Conservation (phyloP, 2,888 invertebrate species). For the Ethmia dodecea region DNA sequence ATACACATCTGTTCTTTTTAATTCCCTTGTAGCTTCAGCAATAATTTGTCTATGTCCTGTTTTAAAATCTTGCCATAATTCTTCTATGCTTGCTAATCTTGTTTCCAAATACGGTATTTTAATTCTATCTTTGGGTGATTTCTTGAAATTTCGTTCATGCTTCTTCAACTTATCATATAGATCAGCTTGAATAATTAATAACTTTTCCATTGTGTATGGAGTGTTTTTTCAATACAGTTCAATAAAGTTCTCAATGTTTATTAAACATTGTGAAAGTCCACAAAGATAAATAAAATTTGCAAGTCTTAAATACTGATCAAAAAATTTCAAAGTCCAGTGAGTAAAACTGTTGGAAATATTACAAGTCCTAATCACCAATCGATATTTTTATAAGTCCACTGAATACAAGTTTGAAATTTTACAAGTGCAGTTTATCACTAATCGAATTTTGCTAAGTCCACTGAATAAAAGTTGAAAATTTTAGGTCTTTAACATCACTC, state of each 20-base stretch:
- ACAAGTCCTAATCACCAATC: too few species aligned
- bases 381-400: too few species aligned
- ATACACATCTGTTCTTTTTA: neutral
- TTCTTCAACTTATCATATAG: neutral
- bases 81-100: conserved; percentile 1
- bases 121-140: neutral
- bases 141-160: neutral
- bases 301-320: too few species aligned
- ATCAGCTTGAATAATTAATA: neutral
- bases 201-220: neutral
- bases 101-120: conserved; percentile 1
- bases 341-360: too few species aligned
- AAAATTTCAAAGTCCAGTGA: too few species aligned
- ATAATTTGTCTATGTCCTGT: neutral
- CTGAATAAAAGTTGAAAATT: neutral
- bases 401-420: neutral
- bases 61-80: neutral
- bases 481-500: neutral
- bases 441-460: neutral
- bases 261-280: neutral
- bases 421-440: neutral
- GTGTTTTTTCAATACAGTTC: neutral
- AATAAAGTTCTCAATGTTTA: neutral
- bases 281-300: too few species aligned
- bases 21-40: neutral